Evolutionary conservation across 2,888 invertebrate species (phyloP), one percentile per base, ranked within the genome.

Genomic region (Lithophane leautieri): DNA sequence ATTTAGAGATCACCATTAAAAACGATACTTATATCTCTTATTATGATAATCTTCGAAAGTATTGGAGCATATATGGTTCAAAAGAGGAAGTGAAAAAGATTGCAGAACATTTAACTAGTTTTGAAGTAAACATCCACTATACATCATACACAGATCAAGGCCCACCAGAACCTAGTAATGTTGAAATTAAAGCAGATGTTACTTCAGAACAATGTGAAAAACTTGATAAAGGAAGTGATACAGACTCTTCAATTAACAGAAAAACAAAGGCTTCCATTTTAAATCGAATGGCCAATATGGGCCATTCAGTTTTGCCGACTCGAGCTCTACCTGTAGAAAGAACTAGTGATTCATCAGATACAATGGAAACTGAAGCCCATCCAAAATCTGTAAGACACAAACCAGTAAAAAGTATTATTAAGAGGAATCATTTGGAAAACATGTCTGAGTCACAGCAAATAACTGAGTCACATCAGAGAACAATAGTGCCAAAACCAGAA

Each of bases 211-310:
- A 68, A 62, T 79, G 9, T 74, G 68, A 70, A 11, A 83, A 85
- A 62, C 83, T 86, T 71, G 89, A 91, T 73, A 89, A 87, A 81
- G 94, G 90, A 88, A 95, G 94, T 93, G 95, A 95, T 78, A 95
- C 94, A 78, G 95, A 95, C 83, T 94, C 93, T 63, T 91, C 92
- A 67, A 72, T 92, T 44, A 93, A 93, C 68, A 93, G 79, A 85
- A 94, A 91, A 91, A 94, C 93, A n/a, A 96, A 95, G 88, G 90
- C 91, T 76, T 93, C 95, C 4, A 93, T 96, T 81, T 82, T 96
- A 67, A 94, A 91, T 86, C 91, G 96, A 89, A 96, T 96, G 94
- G 95, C 96, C 63, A 93, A 84, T 78, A 94, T 96, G 94, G 96
- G 96, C 8, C 95, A 95, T 52, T 95, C 96, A 77, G 94, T 96